A percentile compares a stretch with the other conserved stretches of the same genome.
These are phyloP conservation scores for Hippocampus guttulatus DNA, from an alignment of 2,113 vertebrate genomes.

Conservation along the genomic window DNA sequence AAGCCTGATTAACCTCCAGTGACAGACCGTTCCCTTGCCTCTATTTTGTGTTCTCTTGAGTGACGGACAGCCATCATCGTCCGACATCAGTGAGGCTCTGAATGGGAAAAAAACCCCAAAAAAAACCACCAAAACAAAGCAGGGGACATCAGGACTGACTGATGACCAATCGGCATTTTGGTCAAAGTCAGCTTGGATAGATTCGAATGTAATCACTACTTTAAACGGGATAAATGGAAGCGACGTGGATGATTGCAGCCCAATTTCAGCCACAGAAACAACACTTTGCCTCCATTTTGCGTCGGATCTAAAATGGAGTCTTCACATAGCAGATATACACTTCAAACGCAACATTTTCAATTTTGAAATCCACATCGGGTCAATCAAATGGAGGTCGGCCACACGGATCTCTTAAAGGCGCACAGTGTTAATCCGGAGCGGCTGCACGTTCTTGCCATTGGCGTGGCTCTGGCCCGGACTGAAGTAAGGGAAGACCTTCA, in stretches of 20 bases:
- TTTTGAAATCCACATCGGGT: slow-evolving; percentile 18
- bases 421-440: slow-evolving; percentile 90
- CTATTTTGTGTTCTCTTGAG: neutral
- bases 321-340: neutral
- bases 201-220: neutral
- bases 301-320: neutral
- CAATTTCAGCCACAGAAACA: neutral
- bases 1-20: neutral
- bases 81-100: neutral
- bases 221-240: neutral
- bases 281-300: neutral
- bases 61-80: neutral
- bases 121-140: neutral
- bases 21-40: neutral
- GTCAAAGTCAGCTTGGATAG: neutral
- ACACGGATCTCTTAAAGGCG: slow-evolving; percentile 75
- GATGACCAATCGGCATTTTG: neutral
- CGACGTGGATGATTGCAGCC: neutral
- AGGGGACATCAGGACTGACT: neutral
- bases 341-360: slow-evolving; percentile 20
- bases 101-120: neutral
- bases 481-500: slow-evolving; percentile 92
- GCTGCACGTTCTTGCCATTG: slow-evolving; percentile 96
- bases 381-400: neutral
- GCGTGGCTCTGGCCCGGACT: slow-evolving; percentile 97